Evolutionary conservation across 2,113 vertebrate genomes (phyloP).

Genomic region (Geothlypis trichas): DNA sequence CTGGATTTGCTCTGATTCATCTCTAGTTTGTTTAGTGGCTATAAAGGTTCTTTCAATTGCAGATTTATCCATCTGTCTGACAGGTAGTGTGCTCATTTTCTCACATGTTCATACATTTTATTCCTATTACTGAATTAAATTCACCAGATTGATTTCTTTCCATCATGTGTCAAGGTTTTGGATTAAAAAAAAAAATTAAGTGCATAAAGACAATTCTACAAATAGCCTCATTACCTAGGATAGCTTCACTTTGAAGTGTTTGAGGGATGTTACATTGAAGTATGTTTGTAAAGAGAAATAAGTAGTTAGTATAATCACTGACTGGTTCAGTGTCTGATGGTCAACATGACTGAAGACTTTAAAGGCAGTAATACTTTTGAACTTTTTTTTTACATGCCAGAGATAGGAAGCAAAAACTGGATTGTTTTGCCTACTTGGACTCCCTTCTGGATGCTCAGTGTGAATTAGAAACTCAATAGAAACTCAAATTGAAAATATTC

Average conservation of each 20-base stretch:
- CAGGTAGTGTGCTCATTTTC: neutral
- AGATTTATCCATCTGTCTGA: neutral
- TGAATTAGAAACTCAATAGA: neutral
- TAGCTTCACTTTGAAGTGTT: neutral
- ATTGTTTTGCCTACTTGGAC: neutral
- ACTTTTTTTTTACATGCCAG: neutral
- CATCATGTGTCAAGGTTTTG: rapidly evolving
- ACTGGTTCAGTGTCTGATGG: neutral
- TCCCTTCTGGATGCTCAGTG: neutral
- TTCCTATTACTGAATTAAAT: neutral
- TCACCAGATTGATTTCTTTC: rapidly evolving
- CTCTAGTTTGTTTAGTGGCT: neutral
- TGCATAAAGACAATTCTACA: neutral
- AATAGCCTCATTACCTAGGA: neutral
- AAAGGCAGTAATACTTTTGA: neutral
- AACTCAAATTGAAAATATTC: neutral
- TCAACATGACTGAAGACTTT: no score
- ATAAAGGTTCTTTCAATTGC: neutral
- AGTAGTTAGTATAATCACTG: rapidly evolving
- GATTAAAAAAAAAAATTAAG: neutral
- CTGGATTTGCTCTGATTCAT: neutral
- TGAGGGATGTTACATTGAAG: neutral
- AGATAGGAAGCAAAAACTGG: no score
- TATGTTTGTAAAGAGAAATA: neutral
- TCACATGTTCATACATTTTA: neutral